A percentile compares a stretch with the other conserved stretches of the same genome.
Evolutionary conservation across 2,888 invertebrate species (phyloP).

Genomic region (Andrena chrysosceles): DNA sequence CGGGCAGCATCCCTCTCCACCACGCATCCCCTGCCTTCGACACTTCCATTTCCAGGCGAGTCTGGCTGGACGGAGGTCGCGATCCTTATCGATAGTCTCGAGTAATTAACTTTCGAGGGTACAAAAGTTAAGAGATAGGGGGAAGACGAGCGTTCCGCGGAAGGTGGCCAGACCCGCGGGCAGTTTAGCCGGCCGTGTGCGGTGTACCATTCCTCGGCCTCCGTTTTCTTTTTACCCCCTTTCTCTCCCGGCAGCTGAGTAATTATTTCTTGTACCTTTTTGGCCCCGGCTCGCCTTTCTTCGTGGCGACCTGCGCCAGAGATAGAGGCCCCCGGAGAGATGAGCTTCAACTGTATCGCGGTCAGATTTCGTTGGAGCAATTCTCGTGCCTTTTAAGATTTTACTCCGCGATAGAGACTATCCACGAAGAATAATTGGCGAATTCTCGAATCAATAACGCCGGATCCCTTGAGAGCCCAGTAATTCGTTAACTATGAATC

Average conservation of each 20-base stretch:
- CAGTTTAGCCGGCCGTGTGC: slow-evolving; percentile 58
- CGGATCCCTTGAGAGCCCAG: not conserved
- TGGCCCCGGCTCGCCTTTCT: not conserved
- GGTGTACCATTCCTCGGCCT: slow-evolving; percentile 26
- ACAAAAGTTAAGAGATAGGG: slow-evolving; percentile 62
- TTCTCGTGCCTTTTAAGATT: slow-evolving; percentile 2
- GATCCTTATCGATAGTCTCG: slow-evolving; percentile 65
- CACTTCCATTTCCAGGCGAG: slow-evolving; percentile 62
- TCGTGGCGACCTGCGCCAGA: not conserved
- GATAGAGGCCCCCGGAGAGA: slow-evolving; percentile 12
- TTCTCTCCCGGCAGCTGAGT: slow-evolving; percentile 7
- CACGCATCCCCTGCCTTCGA: slow-evolving; percentile 68
- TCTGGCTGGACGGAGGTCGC: slow-evolving; percentile 31
- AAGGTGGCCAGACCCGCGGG: slow-evolving; percentile 41
- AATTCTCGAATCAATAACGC: too few relatives aligned
- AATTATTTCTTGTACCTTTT: slow-evolving; percentile 54
- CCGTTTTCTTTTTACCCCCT: slow-evolving; percentile 17
- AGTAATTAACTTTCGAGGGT: slow-evolving; percentile 72
- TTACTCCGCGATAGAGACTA: not conserved
- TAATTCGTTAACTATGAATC: slow-evolving; percentile 37
- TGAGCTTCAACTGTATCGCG: slow-evolving; percentile 13
- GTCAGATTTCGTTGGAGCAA: slow-evolving; percentile 27
- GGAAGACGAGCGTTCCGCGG: slow-evolving; percentile 13
- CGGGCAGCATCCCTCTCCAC: slow-evolving; percentile 14
- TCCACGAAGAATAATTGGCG: too few relatives aligned